These are phyloP conservation scores for Melikaiella ostensackeni DNA, from an alignment of 2,888 invertebrate species.

Conservation along the genomic window DNA sequence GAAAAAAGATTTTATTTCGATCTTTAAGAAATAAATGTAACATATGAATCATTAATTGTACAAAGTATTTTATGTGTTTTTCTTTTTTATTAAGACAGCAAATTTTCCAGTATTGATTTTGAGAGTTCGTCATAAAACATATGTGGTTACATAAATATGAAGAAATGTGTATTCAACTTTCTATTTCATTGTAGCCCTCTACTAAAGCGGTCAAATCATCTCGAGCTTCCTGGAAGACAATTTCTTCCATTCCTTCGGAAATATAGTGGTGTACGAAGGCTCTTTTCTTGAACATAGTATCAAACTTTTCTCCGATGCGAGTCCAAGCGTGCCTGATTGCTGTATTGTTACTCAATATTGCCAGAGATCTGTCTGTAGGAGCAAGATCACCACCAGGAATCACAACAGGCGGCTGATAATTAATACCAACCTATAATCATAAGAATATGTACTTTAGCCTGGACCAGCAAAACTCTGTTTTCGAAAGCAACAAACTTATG, in stretches of 20 bases:
- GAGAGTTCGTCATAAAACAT: not conserved
- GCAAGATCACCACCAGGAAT: constrained; percentile 79
- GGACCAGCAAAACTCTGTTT: no score
- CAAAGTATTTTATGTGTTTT: not conserved
- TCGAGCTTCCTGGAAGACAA: constrained; percentile 89
- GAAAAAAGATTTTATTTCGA: no score
- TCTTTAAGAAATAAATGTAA: no score
- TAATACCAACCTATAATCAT: constrained; percentile 74
- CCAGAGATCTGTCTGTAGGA: constrained; percentile 82
- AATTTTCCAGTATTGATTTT: not conserved
- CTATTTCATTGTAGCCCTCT: constrained; percentile 86
- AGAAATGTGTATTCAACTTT: constrained; percentile 66
- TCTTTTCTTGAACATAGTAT: constrained; percentile 84
- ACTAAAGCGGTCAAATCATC: constrained; percentile 87
- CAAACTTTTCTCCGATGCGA: constrained; percentile 83
- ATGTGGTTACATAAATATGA: not conserved
- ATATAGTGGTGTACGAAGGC: constrained; percentile 88
- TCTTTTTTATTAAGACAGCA: not conserved
- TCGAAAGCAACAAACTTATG: no score
- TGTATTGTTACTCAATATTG: constrained; percentile 84
- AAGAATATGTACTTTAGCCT: no score
- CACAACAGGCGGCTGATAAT: constrained; percentile 78
- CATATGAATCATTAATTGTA: not conserved
- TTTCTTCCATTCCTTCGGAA: constrained; percentile 90
- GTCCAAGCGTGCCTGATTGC: constrained; percentile 85